phyloP scores from a whole-genome alignment of 2,797 vertebrate species.

The Crocodylus rhombifer region DNA sequence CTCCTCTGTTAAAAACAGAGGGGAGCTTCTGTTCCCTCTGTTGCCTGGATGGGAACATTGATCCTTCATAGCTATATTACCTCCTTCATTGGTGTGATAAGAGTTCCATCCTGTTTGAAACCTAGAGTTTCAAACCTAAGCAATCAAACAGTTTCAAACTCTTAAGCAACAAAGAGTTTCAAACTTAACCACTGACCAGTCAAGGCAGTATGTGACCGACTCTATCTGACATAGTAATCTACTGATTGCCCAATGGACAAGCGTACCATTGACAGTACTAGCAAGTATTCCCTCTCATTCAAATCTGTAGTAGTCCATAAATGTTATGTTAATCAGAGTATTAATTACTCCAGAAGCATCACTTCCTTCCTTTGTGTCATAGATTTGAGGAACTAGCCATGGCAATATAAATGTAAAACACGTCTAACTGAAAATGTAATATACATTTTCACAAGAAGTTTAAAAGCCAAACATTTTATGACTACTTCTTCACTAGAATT shows the following conservation, averaged over 20 bases:
- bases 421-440: fast-evolving
- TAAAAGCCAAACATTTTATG: neutral
- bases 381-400: neutral
- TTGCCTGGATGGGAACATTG: fast-evolving
- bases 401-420: fast-evolving
- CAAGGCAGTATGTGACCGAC: fast-evolving
- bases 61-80: neutral
- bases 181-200: neutral
- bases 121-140: too few relatives aligned
- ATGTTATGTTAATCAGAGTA: neutral
- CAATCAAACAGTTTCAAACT: too few relatives aligned
- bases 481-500: neutral
- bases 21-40: neutral
- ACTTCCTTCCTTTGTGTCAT: fast-evolving
- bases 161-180: too few relatives aligned
- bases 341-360: neutral
- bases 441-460: fast-evolving
- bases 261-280: too few relatives aligned
- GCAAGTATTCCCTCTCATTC: fast-evolving
- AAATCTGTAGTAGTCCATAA: neutral
- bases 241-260: fast-evolving
- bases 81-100: neutral
- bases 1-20: neutral
- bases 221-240: fast-evolving
- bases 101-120: constrained; percentile 57